phyloP scores from a whole-genome alignment of 1,140 invertebrate genomes.

The Pissodes strobi region DNA sequence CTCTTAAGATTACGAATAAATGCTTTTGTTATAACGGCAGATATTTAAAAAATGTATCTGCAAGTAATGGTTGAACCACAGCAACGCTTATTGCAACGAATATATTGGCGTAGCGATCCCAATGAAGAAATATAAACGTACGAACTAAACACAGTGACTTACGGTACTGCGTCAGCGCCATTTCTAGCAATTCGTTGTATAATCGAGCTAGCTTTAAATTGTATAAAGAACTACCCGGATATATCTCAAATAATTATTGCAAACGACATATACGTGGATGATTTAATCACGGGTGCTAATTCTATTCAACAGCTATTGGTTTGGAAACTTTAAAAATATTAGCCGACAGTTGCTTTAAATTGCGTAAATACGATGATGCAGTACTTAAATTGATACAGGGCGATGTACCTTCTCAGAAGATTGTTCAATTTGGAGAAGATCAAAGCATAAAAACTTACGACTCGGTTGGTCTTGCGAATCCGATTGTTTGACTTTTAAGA shows the following conservation, averaged over 20 bases:
- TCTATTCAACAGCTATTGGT: background rate
- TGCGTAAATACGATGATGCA: background rate
- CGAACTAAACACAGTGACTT: too few relatives aligned
- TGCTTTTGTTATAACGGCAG: slow-evolving; percentile 51
- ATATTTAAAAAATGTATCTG: slow-evolving; percentile 55
- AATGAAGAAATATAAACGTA: too few relatives aligned
- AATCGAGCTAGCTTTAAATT: background rate
- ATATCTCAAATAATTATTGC: background rate
- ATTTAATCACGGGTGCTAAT: background rate
- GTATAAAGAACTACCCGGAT: too few relatives aligned
- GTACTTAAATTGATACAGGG: background rate
- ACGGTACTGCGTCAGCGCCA: too few relatives aligned
- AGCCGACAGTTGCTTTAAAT: background rate
- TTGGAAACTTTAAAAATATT: background rate
- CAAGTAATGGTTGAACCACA: slow-evolving; percentile 48
- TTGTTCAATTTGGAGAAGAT: background rate
- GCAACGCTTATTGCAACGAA: slow-evolving; percentile 37
- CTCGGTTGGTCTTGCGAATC: background rate
- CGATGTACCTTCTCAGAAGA: background rate
- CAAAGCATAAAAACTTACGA: background rate
- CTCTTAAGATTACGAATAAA: slow-evolving; percentile 54
- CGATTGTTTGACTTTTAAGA: background rate
- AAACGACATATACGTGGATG: background rate
- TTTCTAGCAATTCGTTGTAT: background rate
- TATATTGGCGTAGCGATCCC: slow-evolving; percentile 47